Evolutionary conservation across 1,140 invertebrate species (phyloP), one percentile per base, ranked within the genome.

Genomic region (Drosophila pachea): DNA sequence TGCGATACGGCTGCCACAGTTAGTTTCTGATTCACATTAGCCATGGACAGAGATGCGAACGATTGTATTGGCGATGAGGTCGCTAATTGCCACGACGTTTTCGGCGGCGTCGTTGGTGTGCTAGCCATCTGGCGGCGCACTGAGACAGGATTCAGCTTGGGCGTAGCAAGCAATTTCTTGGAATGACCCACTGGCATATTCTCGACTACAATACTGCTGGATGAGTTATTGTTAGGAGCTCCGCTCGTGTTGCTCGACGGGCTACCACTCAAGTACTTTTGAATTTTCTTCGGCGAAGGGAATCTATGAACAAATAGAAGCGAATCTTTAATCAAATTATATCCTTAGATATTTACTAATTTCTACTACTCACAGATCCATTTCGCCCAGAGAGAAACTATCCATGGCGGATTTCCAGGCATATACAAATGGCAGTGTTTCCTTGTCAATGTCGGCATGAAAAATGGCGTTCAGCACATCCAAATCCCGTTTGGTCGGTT

Each of bases 401-500:
- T 91, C 89, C 6, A 93, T 89, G 2, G 90, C 91, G 74, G 93
- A 92, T 67, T 91, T 89, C 94, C 94, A 95, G 42, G 91, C 91
- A 82, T 92, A 92, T 65, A 95, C 91, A 76, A 91, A 90, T n/a
- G 94, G 94, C 89, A 92, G 93, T 64, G 91, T 84, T 22, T 91
- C 89, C 29, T 90, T 77, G 32, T 90, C 89, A 47, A 95, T 87
- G 7, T 89, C 32, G 54, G 89, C 86, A 63, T 91, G 75, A 33
- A 89, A 76, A 60, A 95, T 81, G 5, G 94, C 94, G 75, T 94
- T 93, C 62, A 91, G 93, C 47, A 95, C 94, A 36, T 93, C 91
- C 60, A 92, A 89, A 89, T 95, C 94, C 55, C 93, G 91, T 84
- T 94, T 94, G 0, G 92, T 92, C 12, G 94, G 93, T 67, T 91